These are phyloP conservation scores for Leptinotarsa rubiginosa DNA, from an alignment of 2,888 invertebrate species.

Conservation along the genomic window DNA sequence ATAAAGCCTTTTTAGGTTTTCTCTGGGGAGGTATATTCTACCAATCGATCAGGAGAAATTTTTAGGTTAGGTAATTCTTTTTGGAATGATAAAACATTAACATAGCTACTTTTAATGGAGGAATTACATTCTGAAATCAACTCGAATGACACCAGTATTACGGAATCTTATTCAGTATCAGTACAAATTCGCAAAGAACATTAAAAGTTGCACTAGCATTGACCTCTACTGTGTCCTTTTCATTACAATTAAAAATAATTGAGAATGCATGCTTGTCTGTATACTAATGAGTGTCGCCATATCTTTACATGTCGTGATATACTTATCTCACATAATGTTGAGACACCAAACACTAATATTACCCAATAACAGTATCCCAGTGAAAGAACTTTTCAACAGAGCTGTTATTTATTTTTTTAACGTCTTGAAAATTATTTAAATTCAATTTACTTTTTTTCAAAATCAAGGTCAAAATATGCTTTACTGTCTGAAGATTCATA, in stretches of 20 bases:
- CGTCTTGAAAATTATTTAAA: too few species aligned
- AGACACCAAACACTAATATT: neutral
- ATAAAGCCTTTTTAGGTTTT: neutral
- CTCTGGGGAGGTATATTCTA: too few species aligned
- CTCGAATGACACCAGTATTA: too few species aligned
- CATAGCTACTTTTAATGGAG: neutral
- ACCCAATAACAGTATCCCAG: neutral
- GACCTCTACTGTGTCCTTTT: neutral
- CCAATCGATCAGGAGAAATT: neutral
- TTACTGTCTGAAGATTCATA: too few species aligned
- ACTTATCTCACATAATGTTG: neutral
- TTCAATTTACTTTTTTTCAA: too few species aligned
- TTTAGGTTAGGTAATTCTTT: neutral
- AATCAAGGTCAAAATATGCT: too few species aligned
- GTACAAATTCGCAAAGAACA: neutral
- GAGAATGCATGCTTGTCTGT: neutral
- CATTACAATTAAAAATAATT: neutral
- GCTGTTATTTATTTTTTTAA: too few species aligned
- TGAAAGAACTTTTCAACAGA: neutral
- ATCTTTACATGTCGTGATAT: neutral
- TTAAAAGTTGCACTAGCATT: neutral
- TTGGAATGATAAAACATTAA: too few species aligned
- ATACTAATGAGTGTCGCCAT: neutral
- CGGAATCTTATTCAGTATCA: too few species aligned
- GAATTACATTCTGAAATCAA: neutral